Evolutionary conservation across 2,113 vertebrate species (phyloP), one percentile per base, ranked within the genome.

Genomic region (Corydoras maculifer): DNA sequence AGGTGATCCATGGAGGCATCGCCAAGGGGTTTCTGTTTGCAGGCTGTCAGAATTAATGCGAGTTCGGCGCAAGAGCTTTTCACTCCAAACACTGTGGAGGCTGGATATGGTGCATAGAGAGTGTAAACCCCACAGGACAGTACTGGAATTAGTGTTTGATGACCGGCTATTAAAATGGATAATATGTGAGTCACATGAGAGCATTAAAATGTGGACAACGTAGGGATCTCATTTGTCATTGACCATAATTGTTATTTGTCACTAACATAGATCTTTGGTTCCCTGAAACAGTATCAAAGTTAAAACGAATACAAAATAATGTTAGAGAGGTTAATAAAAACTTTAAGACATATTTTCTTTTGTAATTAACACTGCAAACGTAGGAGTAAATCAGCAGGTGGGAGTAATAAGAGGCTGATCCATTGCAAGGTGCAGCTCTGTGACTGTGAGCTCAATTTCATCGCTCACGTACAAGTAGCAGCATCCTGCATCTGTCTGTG

Each of bases 361-460:
- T 58, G 65, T 67, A 74, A 68, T 75, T 67, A 53, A 59, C 55
- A 58, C 64, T 60, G 25, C 29, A 25, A 53, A 55, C 65, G 67
- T 50, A 65, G 30, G 9, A 35, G 55, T 72, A 61, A 68, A 58
- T 68, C 50, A 72, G 58, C 10, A 68, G 60, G 32, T 25, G 59
- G 65, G 63, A 51, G 65, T 53, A 49, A 49, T 31, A 25, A 29
- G 29, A 49, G 32, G 69, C 49, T 61, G 67, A 65, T 62, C 32
- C 64, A 61, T 53, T 69, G 75, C 69, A 58, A 70, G 67, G 51
- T 68, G 50, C 65, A 65, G 51, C 15, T 14, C 79, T 83, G 69
- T 78, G 73, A 77, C 72, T 58, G 35, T 30, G 12, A 60, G 58
- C 61, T 74, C 65, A 32, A 54, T 78, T 79, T 77, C 68, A 53